Percentiles rank a stretch among this genome's conserved stretches.
phyloP scores from a whole-genome alignment of 2,888 invertebrate genomes.

The Spicauda simplicius region DNA sequence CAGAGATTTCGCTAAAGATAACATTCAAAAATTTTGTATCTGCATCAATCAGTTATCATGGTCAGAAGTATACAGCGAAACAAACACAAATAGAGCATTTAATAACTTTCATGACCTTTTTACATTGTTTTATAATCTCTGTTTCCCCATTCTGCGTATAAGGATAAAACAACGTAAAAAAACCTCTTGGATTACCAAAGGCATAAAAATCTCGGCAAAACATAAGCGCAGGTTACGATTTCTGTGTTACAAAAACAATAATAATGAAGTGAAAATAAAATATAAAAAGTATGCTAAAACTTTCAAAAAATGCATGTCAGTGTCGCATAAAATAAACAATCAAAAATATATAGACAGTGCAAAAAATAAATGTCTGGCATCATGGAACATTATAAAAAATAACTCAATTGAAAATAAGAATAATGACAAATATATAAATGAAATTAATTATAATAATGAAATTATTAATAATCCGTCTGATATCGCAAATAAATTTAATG shows the following conservation, averaged over 20 bases:
- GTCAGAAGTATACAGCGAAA: background rate
- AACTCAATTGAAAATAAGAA: background rate
- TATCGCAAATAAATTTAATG: too few species aligned
- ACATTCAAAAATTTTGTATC: background rate
- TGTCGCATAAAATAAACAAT: background rate
- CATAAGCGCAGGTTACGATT: background rate
- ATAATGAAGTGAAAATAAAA: background rate
- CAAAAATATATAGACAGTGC: background rate
- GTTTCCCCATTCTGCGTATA: too few species aligned
- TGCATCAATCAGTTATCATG: background rate
- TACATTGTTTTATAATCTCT: too few species aligned
- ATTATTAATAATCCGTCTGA: too few species aligned
- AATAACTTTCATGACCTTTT: too few species aligned
- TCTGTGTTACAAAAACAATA: background rate
- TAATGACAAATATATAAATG: background rate
- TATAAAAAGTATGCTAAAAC: background rate
- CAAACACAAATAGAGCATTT: too few species aligned
- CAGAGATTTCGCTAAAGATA: background rate
- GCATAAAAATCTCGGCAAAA: background rate
- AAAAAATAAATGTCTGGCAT: too few species aligned
- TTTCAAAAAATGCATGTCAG: background rate
- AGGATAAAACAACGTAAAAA: background rate
- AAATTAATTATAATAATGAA: too few species aligned
- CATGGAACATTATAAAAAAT: slow-evolving; percentile 5
- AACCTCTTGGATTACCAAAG: background rate